Base-by-base conservation (phyloP, 2,797 vertebrate genomes). In the Staurois parvus region DNA sequence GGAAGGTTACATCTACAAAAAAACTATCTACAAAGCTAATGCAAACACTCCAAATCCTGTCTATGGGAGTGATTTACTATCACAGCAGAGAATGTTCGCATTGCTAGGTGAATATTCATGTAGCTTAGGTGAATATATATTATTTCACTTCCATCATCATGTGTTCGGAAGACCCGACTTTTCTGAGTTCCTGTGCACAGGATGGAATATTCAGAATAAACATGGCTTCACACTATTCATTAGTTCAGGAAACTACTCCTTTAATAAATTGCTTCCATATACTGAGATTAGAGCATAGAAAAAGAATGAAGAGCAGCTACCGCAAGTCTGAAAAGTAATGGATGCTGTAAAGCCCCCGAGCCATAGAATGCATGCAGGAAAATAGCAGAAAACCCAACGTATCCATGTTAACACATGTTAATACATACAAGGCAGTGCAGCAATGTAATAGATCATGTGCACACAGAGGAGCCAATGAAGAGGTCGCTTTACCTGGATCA, bases 401-500 rank as follows among this genome's bases (percentile, higher is more conserved):
- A 7, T 9, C 1, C 11, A 59, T 59, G 21, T 5, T n/a, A n/a
- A n/a, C n/a, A n/a, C n/a, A n/a, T n/a, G n/a, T 4, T 19, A 52
- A 19, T 4, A 52, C 52, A 24, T 24, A 59, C 5, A 59, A 59
- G 52, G 5, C 19, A 59, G 52, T 24, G 11, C 17, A 52, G 48
- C 15, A 59, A 24, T 59, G 52, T 21, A 59, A 59, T 19, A 19
- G 4, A 52, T 45, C 12, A 45, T 2, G 42, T 45, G 42, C 42
- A 13, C 13, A 13, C 42, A 52, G 3, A 52, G 48, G 15, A 52
- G 17, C 15, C 48, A 52, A 52, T 52, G 48, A 19, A 59, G n/a
- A 59, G 19, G 21, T 24, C 15, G 67, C n/a, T 19, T 52, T 81
- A 85, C 84, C 84, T 88, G 34, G 17, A 8, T 15, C 19, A 74